Base-by-base conservation (phyloP, 2,888 invertebrate species). In the Digitonthophagus gazella region DNA sequence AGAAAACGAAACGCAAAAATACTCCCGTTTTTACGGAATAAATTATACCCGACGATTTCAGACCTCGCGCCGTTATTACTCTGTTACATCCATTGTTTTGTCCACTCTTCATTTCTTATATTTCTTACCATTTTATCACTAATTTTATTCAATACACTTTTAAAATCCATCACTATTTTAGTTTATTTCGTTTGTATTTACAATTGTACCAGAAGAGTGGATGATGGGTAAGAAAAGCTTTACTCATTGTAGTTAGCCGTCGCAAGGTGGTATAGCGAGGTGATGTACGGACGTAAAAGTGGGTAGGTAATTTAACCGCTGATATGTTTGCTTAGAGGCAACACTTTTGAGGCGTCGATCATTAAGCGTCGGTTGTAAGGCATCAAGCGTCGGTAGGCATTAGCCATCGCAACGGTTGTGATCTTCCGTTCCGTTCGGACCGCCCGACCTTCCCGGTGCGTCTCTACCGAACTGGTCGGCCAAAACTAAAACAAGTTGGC, bases 251-350 rank as follows among this genome's bases (percentile, higher is more conserved):
- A 8, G 28, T 44, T 44, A 80, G 79, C 80, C 80, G 80, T 80
- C 80, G 78, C 79, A 79, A 79, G 28, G 11, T 75, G 76, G 74
- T 58, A 68, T 67, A 55, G 65, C 68, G 66, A 66, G 54, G 66
- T 20, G 61, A 19, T 20, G 5, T 64, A 64, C 54, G 66, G 67
- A 70, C 68, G 61, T 66, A 68, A 68, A 71, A 71, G 79, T 80
- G 81, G 81, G 81, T 81, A 82, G 81, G 81, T 80, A 82, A 82
- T 82, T 82, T 82, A 82, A 82, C 82, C 81, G 80, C 81, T 82
- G 82, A 82, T 82, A 82, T 82, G 82, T 82, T 82, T 82, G 82
- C 81, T 82, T 82, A 82, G 80, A 81, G 82, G 82, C 81, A 82
- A 80, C 79, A 78, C 79, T 79, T 78, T 81, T 77, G 76, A 76